Evolutionary conservation across 2,888 invertebrate species (phyloP), one percentile per base, ranked within the genome.

Genomic region (Drosophila yooni): DNA sequence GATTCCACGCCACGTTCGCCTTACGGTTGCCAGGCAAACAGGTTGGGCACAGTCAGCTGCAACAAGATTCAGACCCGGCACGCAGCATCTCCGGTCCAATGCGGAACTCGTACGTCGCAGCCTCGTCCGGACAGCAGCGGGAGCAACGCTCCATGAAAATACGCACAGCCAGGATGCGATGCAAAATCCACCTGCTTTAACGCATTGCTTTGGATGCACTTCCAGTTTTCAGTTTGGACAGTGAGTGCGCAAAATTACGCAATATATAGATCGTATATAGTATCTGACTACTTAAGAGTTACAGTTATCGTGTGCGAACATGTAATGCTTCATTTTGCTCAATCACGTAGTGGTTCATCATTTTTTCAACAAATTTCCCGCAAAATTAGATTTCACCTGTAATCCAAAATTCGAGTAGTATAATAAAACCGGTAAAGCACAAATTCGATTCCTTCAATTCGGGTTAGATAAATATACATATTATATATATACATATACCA

Each of bases 91-190:
- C 8, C 34, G 29, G 0, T 40, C 64, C 31, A 73, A 74, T 29
- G 70, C 67, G 0, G 64, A 67, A 8, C 36, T 56, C 6, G 57
- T 54, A 3, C 76, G 85, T 0, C 72, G 78, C 7, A 66, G 88
- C 2, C 48, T 86, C 11, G 72, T 84, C 2, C 82, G 89, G 5
- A 87, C 86, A 0, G 89, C 86, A 0, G 89, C 89, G 6, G 86
- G 86, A 0, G 76, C 82, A 1, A 89, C 88, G 0, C 40, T 84
- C 1, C 88, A 89, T 13, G 74, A 76, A 52, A 60, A 54, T 15
- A 31, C 43, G 25, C 18, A 13, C 2, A 31, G n/a, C 15, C 11
- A 34, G 33, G 21, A 36, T 18, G 33, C 2, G n/a, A 6, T 6
- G 21, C 10, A 25, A 7, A 15, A 11, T 18, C 21, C 18, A 46